phyloP scores from a whole-genome alignment of 2,888 invertebrate genomes.

The Notodonta ziczac region DNA sequence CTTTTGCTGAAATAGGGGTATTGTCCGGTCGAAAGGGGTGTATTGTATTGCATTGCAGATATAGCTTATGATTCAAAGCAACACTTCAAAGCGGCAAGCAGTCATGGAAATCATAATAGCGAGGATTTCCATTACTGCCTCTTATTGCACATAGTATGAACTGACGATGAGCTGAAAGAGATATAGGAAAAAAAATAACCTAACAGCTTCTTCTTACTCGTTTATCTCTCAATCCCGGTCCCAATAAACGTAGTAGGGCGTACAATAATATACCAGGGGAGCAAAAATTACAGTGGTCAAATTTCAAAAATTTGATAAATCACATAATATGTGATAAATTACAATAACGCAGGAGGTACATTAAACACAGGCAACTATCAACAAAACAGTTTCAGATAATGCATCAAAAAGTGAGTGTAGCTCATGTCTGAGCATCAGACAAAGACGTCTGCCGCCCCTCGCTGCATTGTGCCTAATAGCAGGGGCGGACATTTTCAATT shows the following conservation, averaged over 20 bases:
- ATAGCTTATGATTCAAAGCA: too few relatives aligned
- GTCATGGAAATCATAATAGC: background rate
- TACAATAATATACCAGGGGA: background rate
- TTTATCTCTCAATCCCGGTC: too few relatives aligned
- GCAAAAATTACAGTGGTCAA: background rate
- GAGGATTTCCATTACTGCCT: too few relatives aligned
- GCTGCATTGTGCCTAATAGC: slow-evolving; percentile 31
- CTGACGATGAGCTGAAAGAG: too few relatives aligned
- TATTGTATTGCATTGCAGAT: too few relatives aligned
- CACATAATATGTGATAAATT: too few relatives aligned
- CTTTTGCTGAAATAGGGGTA: background rate
- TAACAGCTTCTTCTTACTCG: too few relatives aligned
- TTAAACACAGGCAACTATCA: background rate
- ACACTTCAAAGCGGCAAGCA: too few relatives aligned
- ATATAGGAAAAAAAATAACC: too few relatives aligned
- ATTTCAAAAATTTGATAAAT: background rate
- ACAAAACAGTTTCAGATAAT: background rate
- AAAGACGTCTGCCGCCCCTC: slow-evolving; percentile 22
- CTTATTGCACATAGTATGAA: too few relatives aligned
- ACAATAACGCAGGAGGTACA: background rate
- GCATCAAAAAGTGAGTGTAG: slow-evolving; percentile 13
- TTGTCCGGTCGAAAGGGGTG: background rate
- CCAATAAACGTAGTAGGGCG: too few relatives aligned
- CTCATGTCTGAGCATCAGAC: slow-evolving; percentile 28
- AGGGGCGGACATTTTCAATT: slow-evolving; percentile 29